phyloP scores from a whole-genome alignment of 2,888 invertebrate genomes.

The Machimus atricapillus region DNA sequence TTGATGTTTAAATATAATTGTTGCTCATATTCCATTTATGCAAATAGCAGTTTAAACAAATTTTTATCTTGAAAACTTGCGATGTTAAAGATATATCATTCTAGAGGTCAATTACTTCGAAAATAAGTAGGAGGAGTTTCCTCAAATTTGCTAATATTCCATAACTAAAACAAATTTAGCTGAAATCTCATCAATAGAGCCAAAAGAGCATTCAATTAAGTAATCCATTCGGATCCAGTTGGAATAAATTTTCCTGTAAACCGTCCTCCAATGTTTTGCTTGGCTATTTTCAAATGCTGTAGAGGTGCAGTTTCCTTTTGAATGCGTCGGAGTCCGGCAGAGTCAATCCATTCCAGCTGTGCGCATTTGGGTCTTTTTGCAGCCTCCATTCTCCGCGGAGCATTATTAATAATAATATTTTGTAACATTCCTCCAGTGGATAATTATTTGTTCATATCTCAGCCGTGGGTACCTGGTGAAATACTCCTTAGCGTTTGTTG shows the following conservation, averaged over 20 bases:
- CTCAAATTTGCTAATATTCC: background rate
- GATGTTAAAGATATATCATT: background rate
- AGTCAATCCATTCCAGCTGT: background rate
- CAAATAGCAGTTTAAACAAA: background rate
- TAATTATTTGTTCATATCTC: slow-evolving; percentile 31
- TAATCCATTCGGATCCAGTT: background rate
- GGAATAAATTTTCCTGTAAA: background rate
- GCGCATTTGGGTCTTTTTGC: background rate
- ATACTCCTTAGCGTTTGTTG: slow-evolving; percentile 4
- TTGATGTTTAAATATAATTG: background rate
- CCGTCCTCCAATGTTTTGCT: background rate
- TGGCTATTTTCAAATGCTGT: background rate
- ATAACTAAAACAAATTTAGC: background rate
- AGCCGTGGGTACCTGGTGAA: background rate
- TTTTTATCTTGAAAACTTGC: background rate
- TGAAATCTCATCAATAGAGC: background rate
- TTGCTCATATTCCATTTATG: background rate
- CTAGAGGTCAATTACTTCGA: background rate
- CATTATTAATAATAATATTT: slow-evolving; percentile 38
- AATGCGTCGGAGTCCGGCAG: background rate
- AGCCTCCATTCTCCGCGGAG: background rate
- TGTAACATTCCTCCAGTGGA: slow-evolving; percentile 18
- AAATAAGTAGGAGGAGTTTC: background rate
- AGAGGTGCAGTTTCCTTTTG: background rate
- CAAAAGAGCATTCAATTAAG: background rate